These are phyloP conservation scores for Cremastinae sp. DNA, from an alignment of 2,888 invertebrate species.

Conservation along the genomic window DNA sequence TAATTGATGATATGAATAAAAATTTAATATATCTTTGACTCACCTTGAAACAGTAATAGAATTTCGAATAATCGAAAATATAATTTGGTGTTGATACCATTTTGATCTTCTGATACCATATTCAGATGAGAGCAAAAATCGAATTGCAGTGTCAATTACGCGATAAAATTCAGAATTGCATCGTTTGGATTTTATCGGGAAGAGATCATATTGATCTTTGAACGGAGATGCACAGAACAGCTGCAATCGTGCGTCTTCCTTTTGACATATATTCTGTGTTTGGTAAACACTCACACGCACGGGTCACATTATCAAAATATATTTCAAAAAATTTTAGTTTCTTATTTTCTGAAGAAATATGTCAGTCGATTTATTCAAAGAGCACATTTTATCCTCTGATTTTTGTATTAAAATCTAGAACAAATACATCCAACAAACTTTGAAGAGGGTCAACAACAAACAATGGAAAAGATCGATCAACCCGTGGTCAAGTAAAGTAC, in stretches of 20 bases:
- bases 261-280: conserved; percentile 43
- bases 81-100: conserved; percentile 42
- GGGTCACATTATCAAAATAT: too few species aligned
- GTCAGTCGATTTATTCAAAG: not conserved
- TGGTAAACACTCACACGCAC: conserved; percentile 32
- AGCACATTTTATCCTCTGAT: too few species aligned
- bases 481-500: too few species aligned
- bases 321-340: not conserved
- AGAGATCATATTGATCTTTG: conserved; percentile 36
- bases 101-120: conserved; percentile 62
- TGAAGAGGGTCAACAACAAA: too few species aligned
- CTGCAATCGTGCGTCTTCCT: not conserved
- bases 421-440: too few species aligned
- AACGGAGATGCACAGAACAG: conserved; percentile 7
- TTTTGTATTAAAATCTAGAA: too few species aligned
- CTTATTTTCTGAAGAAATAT: too few species aligned
- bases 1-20: not conserved
- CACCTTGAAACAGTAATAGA: conserved; percentile 63
- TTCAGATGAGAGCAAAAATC: conserved; percentile 13
- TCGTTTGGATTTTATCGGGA: conserved; percentile 30
- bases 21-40: not conserved
- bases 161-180: conserved; percentile 8
- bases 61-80: conserved; percentile 54
- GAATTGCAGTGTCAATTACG: not conserved
- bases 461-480: too few species aligned